Evolutionary conservation across 1,140 invertebrate species (phyloP).

Genomic region (Patella vulgata): DNA sequence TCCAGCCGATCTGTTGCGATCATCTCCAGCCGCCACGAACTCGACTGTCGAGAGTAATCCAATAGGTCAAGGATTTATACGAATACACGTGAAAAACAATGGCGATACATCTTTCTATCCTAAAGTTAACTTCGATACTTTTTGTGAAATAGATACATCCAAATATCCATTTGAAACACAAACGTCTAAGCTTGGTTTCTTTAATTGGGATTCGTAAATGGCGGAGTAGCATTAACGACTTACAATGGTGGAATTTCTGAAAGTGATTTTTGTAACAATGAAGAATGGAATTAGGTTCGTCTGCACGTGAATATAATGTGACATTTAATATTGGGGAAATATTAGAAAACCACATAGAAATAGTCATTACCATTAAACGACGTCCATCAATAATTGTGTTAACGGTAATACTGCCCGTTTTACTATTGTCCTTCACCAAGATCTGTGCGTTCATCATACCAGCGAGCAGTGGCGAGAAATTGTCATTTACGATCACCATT

Average conservation of each 20-base stretch:
- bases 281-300: slow-evolving; percentile 11
- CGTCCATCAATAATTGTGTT: slow-evolving; percentile 25
- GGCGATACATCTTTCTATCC: no score
- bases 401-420: no score
- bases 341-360: no score
- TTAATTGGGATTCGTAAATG: not conserved
- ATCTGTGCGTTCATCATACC: no score
- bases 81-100: no score
- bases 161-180: not conserved
- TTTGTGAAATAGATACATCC: not conserved
- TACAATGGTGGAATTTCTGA: not conserved
- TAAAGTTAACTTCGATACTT: not conserved
- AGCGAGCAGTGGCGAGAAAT: no score
- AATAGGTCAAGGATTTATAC: no score
- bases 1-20: slow-evolving; percentile 5
- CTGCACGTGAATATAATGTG: not conserved
- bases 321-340: no score
- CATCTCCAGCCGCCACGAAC: not conserved
- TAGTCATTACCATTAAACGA: slow-evolving; percentile 34
- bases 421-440: no score
- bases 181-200: not conserved
- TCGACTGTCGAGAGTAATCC: no score
- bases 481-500: no score
- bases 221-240: not conserved
- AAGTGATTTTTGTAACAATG: slow-evolving; percentile 1